These are phyloP conservation scores for Sebastes diaconus DNA, from an alignment of 2,797 vertebrate species.

Conservation along the genomic window DNA sequence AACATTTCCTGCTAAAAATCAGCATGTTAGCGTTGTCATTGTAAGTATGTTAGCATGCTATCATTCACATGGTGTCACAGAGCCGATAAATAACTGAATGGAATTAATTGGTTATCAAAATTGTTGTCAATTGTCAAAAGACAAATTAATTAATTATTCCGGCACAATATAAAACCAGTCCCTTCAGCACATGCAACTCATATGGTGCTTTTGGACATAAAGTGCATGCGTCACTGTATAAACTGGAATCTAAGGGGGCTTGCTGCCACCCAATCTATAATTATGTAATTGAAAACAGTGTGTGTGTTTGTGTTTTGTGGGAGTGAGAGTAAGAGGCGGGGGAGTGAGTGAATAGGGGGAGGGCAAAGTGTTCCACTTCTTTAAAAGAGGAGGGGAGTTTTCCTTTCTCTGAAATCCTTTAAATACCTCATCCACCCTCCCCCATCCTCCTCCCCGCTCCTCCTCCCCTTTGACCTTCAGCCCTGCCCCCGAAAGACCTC, in stretches of 20 bases:
- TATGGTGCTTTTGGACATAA: neutral
- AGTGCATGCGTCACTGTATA: neutral
- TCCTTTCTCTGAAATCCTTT: conserved; percentile 77
- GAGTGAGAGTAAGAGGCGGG: neutral
- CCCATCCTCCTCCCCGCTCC: conserved; percentile 42
- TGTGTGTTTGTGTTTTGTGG: conserved; percentile 11
- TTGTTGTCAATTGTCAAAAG: neutral
- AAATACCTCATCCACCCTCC: conserved; percentile 76
- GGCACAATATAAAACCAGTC: neutral
- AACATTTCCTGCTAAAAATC: neutral
- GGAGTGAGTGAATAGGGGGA: conserved; percentile 8
- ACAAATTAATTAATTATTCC: neutral
- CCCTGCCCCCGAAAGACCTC: conserved; percentile 69
- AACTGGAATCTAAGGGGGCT: neutral
- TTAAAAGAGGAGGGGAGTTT: conserved; percentile 60
- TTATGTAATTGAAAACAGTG: conserved; percentile 51
- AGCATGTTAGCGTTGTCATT: neutral
- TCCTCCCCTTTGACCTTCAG: conserved; percentile 74
- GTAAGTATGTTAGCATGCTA: neutral
- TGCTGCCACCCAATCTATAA: conserved; percentile 38
- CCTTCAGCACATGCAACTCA: neutral
- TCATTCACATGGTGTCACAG: neutral
- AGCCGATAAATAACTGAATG: neutral
- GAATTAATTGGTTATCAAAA: neutral
- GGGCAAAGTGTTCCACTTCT: conserved; percentile 56